Base-by-base conservation (phyloP, 2,113 vertebrate species). In the Mola mola region DNA sequence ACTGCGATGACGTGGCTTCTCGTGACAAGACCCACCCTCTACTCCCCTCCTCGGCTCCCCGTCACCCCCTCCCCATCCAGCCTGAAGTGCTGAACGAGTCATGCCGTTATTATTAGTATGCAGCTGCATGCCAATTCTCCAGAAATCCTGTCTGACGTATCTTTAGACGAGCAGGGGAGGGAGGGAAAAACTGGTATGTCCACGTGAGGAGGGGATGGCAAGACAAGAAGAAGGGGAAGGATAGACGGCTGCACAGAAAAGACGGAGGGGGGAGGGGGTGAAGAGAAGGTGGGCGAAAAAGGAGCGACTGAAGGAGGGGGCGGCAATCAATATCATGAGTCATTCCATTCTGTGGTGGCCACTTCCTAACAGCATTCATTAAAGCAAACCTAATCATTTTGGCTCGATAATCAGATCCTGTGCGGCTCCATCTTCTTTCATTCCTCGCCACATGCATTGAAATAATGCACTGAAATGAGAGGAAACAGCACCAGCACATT, bases 341-440 rank as follows among this genome's bases (percentile, higher is more conserved):
- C 90, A 92, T 88, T 89, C 86, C 85, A n/a, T 84, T 88, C 87
- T 87, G 86, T 64, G 40, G 82, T 60, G 81, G 83, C 81, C 77
- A 80, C 87, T 84, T 88, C 90, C 89, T 86, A 89, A 88, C 81
- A 88, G 82, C 84, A 85, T 91, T 91, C 86, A 87, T 90, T 89
- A 84, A 75, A 78, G 69, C 83, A 89, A 91, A 91, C 87, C 77
- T 81, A 90, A 92, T 90, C 85, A 85, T 85, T 83, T 81, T 70
- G 71, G 42, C 38, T 63, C 38, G 34, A 81, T 87, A 87, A 88
- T 88, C 72, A 83, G 63, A 85, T 82, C 81, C 66, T 62, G 58
- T 13, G 31, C 59, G 66, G 68, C 72, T 79, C 76, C 77, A 66
- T 73, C 75, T 66, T 73, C 68, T 33, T 56, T 44, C 50, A 8